Base-by-base conservation (phyloP, 2,888 invertebrate species). In the Lithodes maja region DNA sequence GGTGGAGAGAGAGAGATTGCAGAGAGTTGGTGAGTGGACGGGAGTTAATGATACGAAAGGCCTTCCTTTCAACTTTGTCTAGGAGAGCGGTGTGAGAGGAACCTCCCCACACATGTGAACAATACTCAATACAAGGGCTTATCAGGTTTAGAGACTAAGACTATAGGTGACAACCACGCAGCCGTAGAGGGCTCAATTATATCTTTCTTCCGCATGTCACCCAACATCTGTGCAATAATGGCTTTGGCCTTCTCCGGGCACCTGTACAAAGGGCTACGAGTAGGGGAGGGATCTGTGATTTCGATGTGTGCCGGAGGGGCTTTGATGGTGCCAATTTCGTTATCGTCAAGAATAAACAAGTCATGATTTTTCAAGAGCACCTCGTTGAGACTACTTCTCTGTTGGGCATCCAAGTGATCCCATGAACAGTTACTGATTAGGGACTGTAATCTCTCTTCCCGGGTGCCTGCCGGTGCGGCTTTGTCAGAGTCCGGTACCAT, bases 241-340 rank as follows among this genome's bases (percentile, higher is more conserved):
- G 33, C 49, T 50, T 77, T 77, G 33, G 77, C 77, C 49, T 77
- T 17, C 77, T 77, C 77, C 1, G 77, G 77, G 49, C 49, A 77
- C 17, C 49, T 2, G 77, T 77, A 77, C 7, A 77, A 12, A 2
- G 77, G 77, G 3, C 33, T 77, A 1, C 77, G 33, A 15, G 15
- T 15, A 7, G 77, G 77, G 5, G 49, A 49, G 9, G 50, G 77
- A 15, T 77, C 77, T 9, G 33, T 50, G 15, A 77, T 50, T 50
- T 77, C 49, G 15, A 77, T 77, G 50, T 77, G 77, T 49, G 77
- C 77, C 50, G 77, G 77, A 49, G 61, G 12, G 61, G 7, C 61
- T 12, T 61, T 61, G 12, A 61, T 61, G 12, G 61, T 61, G 61
- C 61, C 61, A 61, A 61, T 5, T 61, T 61, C 61, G 7, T 61